These are phyloP conservation scores for Cynopterus brachyotis DNA, from an alignment of 2,113 vertebrate genomes.

Conservation along the genomic window DNA sequence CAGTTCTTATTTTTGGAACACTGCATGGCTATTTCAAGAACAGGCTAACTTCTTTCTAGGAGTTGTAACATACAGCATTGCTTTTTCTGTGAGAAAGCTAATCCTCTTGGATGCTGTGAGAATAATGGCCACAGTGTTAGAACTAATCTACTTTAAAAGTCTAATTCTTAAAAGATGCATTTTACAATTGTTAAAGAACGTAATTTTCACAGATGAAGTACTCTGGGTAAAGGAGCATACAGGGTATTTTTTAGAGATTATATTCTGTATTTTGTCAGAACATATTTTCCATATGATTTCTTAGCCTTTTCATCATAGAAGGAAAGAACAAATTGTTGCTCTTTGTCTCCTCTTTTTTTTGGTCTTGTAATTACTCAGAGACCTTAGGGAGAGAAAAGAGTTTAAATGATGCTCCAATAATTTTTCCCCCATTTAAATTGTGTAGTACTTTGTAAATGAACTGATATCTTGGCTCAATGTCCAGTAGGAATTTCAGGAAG, in stretches of 20 bases:
- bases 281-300: not conserved
- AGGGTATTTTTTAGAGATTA: conserved; percentile 43
- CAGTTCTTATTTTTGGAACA: conserved; percentile 20
- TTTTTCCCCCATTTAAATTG: not conserved
- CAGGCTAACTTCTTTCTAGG: not conserved
- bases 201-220: conserved; percentile 41
- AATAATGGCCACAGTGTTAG: not conserved
- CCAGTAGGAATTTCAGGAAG: conserved; percentile 33
- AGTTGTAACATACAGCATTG: not conserved
- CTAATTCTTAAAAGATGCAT: conserved; percentile 40
- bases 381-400: not conserved
- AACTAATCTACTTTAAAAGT: conserved; percentile 47
- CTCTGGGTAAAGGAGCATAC: not conserved
- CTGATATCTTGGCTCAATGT: not conserved
- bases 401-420: not conserved
- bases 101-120: conserved; percentile 7
- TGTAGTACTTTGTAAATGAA: not conserved
- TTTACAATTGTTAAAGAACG: conserved; percentile 54
- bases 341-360: not conserved
- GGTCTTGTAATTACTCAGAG: not conserved
- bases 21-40: not conserved
- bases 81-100: conserved; percentile 20
- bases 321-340: not conserved
- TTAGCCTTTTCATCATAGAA: not conserved
- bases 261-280: not conserved